phyloP scores from a whole-genome alignment of 2,888 invertebrate species.

The Toxonevra muliebris region DNA sequence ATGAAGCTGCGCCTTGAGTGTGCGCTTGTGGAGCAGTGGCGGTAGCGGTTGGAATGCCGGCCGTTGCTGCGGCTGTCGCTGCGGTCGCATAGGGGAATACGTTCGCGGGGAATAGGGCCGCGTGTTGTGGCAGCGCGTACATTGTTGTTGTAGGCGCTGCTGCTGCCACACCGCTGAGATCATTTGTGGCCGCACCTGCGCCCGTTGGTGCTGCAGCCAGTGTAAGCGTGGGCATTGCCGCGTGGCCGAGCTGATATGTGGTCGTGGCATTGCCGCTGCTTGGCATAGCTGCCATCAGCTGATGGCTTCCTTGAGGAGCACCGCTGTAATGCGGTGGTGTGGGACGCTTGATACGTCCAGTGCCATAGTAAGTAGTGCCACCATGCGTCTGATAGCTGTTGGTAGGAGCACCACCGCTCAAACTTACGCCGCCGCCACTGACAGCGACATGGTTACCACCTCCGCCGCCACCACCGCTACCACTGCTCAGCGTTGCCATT shows the following conservation, averaged over 20 bases:
- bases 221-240: constrained; percentile 56
- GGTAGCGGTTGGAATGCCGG: constrained; percentile 47
- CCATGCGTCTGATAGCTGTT: constrained; percentile 46
- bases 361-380: constrained; percentile 47
- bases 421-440: constrained; percentile 37
- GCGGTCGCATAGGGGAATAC: constrained; percentile 62
- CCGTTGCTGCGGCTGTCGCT: constrained; percentile 49
- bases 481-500: constrained; percentile 23
- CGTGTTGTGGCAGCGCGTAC: constrained; percentile 63
- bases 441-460: constrained; percentile 35
- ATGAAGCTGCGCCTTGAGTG: constrained; percentile 22
- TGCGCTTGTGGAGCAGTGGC: constrained; percentile 40
- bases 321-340: constrained; percentile 49
- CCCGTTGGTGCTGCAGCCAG: constrained; percentile 48
- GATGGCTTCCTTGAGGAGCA: constrained; percentile 34
- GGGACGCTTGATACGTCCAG: constrained; percentile 57
- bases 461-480: constrained; percentile 38
- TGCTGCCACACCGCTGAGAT: constrained; percentile 53
- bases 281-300: constrained; percentile 42
- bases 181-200: constrained; percentile 49
- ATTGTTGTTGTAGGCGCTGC: constrained; percentile 53
- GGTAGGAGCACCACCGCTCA: constrained; percentile 28
- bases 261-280: constrained; percentile 51
- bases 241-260: constrained; percentile 58
- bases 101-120: constrained; percentile 61